A percentile compares a stretch with the other conserved stretches of the same genome.
phyloP scores from a whole-genome alignment of 2,113 vertebrate species.

The Sarotherodon lohbergeri region DNA sequence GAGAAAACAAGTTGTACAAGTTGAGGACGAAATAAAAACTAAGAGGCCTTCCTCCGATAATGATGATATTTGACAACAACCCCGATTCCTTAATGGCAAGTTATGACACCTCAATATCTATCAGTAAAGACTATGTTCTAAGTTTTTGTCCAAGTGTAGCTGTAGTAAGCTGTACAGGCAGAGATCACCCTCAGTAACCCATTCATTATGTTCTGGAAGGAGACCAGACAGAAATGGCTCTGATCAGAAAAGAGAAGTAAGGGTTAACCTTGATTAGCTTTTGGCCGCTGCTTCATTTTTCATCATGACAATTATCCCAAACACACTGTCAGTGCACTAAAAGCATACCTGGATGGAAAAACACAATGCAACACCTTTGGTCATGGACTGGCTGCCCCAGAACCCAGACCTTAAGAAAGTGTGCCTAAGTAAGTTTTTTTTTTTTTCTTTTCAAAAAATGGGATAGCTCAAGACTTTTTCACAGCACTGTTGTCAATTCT shows the following conservation, averaged over 20 bases:
- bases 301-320: not conserved
- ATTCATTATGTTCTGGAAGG: not conserved
- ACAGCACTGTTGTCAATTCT: not conserved
- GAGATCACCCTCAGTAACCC: not conserved
- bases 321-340: not conserved
- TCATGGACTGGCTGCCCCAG: not conserved
- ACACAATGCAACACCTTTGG: not conserved
- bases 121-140: rapidly evolving
- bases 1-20: not conserved
- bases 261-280: not conserved
- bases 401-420: not conserved
- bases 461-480: not conserved
- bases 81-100: rapidly evolving
- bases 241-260: not conserved
- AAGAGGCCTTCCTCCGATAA: not conserved
- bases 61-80: not conserved
- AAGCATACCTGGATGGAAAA: not conserved
- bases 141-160: not conserved
- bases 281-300: not conserved
- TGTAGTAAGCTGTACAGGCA: not conserved
- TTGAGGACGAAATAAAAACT: not conserved
- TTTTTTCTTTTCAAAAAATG: not conserved
- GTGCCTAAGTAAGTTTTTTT: rapidly evolving
- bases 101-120: not conserved
- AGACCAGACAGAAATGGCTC: not conserved